Base-by-base conservation (phyloP, 2,113 vertebrate genomes). In the Pedionomus torquatus region DNA sequence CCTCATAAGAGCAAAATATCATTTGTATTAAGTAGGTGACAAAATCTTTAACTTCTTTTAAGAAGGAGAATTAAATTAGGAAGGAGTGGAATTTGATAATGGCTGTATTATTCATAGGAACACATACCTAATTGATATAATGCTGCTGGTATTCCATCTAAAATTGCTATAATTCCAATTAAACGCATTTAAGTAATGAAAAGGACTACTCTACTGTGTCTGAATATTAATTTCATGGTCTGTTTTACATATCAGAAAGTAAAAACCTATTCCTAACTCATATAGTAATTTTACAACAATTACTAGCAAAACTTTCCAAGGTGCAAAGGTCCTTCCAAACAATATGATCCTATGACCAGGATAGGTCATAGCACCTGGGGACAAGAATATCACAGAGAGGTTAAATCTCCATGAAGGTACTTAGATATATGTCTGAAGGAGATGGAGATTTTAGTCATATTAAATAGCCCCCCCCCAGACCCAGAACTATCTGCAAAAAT, bases 151-250 rank as follows among this genome's bases (percentile, higher is more conserved):
- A 44, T 75, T 82, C 78, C 66, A 88, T 89, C 83, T 95, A 83
- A 95, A 97, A 96, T 94, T 93, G n/a, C 66, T 96, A 19, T 90
- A 80, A 54, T 69, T 93, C 48, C 68, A 97, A 95, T 96, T 97
- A 96, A 88, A 46, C 25, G 51, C 63, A 93, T 96, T 97, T 96
- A 92, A 96, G 87, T 93, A 94, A 96, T 94, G 76, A 93, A 87
- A 95, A 63, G 37, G 66, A 95, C 91, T 79, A 49, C 65, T 94
- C 46, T 94, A 49, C 63, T 87, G 79, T 94, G 44, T 89, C 83
- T 93, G 64, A 94, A 87, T 96, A 94, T 82, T 95, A 96, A 97
- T 94, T 95, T 44, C 46, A 91, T 70, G n/a, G 65, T 94, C 41
- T 84, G 17, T 55, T 96, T 96, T 95, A 95, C 52, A 83, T 65